phyloP scores from a whole-genome alignment of 2,797 vertebrate genomes.

The Alauda arvensis region DNA sequence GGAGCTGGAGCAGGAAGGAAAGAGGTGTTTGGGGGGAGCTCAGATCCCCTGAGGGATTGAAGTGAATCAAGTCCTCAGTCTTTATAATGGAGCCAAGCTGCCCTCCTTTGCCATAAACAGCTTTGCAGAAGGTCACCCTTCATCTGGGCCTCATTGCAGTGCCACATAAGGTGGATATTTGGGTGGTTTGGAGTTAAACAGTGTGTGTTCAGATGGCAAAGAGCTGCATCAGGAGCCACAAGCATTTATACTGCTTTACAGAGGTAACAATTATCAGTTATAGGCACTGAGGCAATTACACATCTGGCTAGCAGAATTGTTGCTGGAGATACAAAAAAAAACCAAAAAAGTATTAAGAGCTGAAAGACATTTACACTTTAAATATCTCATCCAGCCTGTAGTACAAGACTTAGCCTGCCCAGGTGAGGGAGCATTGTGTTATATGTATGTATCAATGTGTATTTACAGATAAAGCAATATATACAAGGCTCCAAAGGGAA shows the following conservation, averaged over 20 bases:
- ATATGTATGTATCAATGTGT: accelerated
- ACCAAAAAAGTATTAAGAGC: neutral
- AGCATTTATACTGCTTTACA: neutral
- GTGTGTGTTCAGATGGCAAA: neutral
- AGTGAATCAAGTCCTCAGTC: neutral
- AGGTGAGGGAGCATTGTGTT: neutral
- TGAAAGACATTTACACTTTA: neutral
- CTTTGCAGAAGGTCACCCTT: neutral
- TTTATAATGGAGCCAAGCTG: neutral
- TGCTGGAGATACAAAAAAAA: neutral
- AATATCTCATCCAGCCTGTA: neutral
- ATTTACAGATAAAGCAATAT: neutral
- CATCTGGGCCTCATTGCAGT: accelerated
- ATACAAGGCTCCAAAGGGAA: neutral
- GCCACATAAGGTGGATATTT: neutral
- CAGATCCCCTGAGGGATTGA: neutral
- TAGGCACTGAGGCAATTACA: neutral
- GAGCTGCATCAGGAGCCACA: neutral
- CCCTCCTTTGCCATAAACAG: neutral
- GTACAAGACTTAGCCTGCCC: neutral
- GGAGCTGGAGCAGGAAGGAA: neutral
- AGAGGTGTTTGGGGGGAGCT: neutral
- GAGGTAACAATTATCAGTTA: neutral
- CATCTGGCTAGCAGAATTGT: neutral
- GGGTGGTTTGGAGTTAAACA: neutral